phyloP scores from a whole-genome alignment of 2,888 invertebrate genomes.

The Spodoptera picta region DNA sequence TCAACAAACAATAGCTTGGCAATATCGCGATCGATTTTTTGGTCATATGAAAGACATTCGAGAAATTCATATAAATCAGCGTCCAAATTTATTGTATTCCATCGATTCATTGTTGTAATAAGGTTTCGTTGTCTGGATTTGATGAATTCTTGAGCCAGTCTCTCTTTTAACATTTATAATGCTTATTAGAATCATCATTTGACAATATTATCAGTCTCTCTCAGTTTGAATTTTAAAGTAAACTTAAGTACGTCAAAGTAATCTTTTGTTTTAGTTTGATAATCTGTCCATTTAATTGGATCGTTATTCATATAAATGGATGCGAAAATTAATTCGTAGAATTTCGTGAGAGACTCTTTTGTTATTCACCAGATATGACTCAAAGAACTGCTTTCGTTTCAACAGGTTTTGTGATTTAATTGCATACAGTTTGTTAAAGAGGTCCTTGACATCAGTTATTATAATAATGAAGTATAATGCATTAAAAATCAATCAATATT shows the following conservation, averaged over 20 bases:
- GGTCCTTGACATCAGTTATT: no score
- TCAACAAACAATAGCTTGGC: slow-evolving; percentile 29
- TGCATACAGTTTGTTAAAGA: no score
- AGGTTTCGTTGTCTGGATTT: slow-evolving; percentile 50
- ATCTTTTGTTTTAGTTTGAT: slow-evolving; percentile 1
- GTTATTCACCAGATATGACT: slow-evolving; percentile 13
- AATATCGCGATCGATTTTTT: slow-evolving; percentile 25
- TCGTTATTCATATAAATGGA: slow-evolving; percentile 16
- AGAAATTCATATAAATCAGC: slow-evolving; percentile 42
- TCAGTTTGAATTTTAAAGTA: slow-evolving; percentile 1
- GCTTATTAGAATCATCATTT: background rate
- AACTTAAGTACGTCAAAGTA: background rate
- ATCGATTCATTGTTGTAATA: slow-evolving; percentile 53
- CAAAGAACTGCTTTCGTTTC: slow-evolving; percentile 3
- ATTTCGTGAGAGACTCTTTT: background rate
- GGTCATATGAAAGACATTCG: slow-evolving; percentile 27
- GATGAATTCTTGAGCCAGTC: slow-evolving; percentile 45
- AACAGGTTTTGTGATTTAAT: no score
- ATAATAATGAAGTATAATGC: no score
- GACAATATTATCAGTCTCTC: background rate
- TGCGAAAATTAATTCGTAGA: slow-evolving; percentile 1
- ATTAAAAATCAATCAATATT: no score
- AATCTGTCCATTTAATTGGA: slow-evolving; percentile 9
- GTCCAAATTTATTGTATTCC: slow-evolving; percentile 54
- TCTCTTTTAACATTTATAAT: slow-evolving; percentile 31